Percentiles rank a stretch among this genome's conserved stretches.
Evolutionary conservation across 2,113 vertebrate species (phyloP).

Genomic region (Pithys albifrons): DNA sequence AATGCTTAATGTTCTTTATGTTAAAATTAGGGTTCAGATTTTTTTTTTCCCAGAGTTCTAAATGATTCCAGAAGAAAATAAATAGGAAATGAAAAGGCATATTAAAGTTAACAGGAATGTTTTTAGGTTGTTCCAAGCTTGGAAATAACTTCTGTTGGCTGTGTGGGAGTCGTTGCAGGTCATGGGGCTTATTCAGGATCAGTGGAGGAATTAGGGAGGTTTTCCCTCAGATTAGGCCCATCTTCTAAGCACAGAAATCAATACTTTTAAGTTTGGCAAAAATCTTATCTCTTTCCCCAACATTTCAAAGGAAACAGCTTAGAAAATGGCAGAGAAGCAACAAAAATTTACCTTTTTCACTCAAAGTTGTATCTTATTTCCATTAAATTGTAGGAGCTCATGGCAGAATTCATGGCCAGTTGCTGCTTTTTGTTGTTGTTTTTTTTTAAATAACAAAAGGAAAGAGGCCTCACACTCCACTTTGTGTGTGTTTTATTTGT

Average conservation of each 20-base stretch:
- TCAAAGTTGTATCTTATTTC: not conserved
- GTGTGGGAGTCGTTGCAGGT: not conserved
- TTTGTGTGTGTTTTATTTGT: not conserved
- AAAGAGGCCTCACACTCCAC: not conserved
- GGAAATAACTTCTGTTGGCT: not conserved
- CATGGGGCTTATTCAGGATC: not conserved
- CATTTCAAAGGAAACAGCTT: not conserved
- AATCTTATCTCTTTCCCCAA: not conserved
- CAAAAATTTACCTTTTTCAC: not conserved
- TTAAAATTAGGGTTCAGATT: not conserved
- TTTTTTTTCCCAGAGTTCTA: not conserved
- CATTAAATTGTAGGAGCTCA: not conserved
- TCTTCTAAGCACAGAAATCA: not conserved
- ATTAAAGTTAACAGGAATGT: not conserved
- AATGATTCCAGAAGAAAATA: not conserved
- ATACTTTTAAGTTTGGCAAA: not conserved
- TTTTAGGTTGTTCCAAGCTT: not conserved
- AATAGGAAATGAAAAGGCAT: not conserved
- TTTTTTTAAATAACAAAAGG: not conserved
- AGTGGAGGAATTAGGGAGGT: not conserved
- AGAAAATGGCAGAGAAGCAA: not conserved
- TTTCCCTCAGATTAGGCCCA: not conserved
- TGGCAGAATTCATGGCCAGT: not conserved
- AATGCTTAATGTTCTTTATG: not conserved
- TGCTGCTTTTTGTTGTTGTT: not conserved